Percentiles rank a stretch among this genome's conserved stretches.
Evolutionary conservation across 2,113 vertebrate genomes (phyloP).

Genomic region (Macrotis lagotis): DNA sequence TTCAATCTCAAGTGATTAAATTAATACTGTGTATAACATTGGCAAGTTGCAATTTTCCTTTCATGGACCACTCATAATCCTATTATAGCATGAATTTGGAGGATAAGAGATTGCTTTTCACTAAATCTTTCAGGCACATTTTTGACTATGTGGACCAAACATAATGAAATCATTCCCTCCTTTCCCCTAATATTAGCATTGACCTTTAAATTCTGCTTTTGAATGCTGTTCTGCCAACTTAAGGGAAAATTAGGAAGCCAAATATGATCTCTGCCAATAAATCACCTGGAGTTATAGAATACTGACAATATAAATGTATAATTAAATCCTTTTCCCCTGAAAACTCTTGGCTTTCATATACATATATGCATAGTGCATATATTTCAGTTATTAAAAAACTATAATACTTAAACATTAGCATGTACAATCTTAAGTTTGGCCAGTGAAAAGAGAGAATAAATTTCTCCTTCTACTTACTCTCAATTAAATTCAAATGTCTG

Average conservation of each 20-base stretch:
- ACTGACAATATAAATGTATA: background rate
- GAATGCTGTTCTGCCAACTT: background rate
- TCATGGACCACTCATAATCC: background rate
- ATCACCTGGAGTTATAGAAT: background rate
- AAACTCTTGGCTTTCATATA: background rate
- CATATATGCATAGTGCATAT: background rate
- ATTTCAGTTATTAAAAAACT: background rate
- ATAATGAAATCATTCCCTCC: background rate
- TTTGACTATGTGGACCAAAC: background rate
- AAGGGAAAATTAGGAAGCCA: background rate
- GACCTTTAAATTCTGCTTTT: background rate
- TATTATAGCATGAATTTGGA: background rate
- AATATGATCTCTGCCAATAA: background rate
- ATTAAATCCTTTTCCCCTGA: background rate
- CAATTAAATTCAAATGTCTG: background rate
- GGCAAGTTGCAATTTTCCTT: constrained; percentile 3
- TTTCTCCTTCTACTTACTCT: background rate
- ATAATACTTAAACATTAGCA: background rate
- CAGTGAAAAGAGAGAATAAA: background rate
- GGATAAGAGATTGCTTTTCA: background rate
- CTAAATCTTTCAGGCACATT: background rate
- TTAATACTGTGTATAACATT: background rate
- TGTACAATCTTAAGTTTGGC: background rate
- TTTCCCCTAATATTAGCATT: background rate
- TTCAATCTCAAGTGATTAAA: background rate